These are phyloP conservation scores for Prunella himalayana DNA, from an alignment of 2,113 vertebrate genomes.

Conservation along the genomic window DNA sequence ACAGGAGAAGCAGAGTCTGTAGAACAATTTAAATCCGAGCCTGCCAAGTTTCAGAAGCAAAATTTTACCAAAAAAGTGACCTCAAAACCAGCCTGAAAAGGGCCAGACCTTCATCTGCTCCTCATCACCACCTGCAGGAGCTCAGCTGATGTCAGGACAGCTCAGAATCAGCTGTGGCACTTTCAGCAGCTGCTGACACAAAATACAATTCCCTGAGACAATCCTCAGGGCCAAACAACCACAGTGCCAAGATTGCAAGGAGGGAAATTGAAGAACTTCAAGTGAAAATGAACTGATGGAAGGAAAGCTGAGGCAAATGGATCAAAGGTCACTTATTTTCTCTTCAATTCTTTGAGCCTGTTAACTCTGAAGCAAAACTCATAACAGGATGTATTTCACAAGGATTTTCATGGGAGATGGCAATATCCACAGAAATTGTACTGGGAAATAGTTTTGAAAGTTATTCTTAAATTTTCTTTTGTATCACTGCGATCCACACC, in stretches of 20 bases:
- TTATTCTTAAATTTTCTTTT: background rate
- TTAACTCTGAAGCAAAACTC: background rate
- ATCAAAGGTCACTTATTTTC: background rate
- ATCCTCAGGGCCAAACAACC: background rate
- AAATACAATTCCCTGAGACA: background rate
- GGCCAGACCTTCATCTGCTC: background rate
- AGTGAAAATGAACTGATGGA: background rate
- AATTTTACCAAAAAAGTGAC: background rate
- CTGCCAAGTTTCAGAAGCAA: background rate
- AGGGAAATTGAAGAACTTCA: background rate
- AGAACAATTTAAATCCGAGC: background rate
- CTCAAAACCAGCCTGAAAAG: background rate
- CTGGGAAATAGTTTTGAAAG: background rate
- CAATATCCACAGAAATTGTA: background rate
- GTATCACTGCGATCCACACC: background rate
- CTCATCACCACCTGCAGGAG: background rate
- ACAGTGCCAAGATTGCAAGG: background rate
- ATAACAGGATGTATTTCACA: background rate
- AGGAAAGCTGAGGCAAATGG: background rate
- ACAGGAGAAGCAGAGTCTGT: background rate
- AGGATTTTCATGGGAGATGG: background rate
- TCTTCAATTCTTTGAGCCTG: background rate
- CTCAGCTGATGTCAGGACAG: background rate
- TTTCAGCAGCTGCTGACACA: background rate
- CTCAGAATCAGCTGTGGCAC: background rate